These are phyloP conservation scores for Drosophila siamana DNA, from an alignment of 2,888 invertebrate genomes.

Conservation along the genomic window DNA sequence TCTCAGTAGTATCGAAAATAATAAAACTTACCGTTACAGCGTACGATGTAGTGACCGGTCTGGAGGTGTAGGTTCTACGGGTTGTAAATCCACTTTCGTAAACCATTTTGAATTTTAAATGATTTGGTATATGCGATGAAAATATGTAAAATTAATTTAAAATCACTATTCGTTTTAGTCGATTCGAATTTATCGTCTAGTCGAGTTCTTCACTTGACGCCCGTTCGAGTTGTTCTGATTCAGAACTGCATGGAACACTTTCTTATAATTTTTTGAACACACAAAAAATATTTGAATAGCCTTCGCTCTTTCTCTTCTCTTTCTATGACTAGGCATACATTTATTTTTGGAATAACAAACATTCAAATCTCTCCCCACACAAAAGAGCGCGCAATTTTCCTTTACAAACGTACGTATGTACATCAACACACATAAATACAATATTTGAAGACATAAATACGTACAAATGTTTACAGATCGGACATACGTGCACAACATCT, in stretches of 20 bases:
- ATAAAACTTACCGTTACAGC: slow-evolving; percentile 91
- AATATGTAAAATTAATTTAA: slow-evolving; percentile 42
- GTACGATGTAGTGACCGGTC: slow-evolving; percentile 90
- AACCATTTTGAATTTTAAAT: slow-evolving; percentile 89
- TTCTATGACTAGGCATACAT: slow-evolving; percentile 69
- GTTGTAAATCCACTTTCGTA: slow-evolving; percentile 97
- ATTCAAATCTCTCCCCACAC: slow-evolving; percentile 62
- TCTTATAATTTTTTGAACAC: slow-evolving; percentile 81
- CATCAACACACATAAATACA: slow-evolving; percentile 13
- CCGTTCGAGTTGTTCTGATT: slow-evolving; percentile 85
- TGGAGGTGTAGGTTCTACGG: slow-evolving; percentile 91
- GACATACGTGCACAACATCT: slow-evolving; percentile 5
- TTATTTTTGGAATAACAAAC: slow-evolving; percentile 85
- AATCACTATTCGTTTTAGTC: slow-evolving; percentile 65
- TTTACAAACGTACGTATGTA: slow-evolving; percentile 21
- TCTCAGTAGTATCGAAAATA: slow-evolving; percentile 6
- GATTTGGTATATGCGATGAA: slow-evolving; percentile 27
- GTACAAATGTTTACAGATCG: slow-evolving; percentile 13
- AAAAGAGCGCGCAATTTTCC: slow-evolving; percentile 59
- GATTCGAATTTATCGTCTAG: slow-evolving; percentile 68
- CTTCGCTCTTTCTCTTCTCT: slow-evolving; percentile 52
- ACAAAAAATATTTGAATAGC: slow-evolving; percentile 56
- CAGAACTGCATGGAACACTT: slow-evolving; percentile 64
- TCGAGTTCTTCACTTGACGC: slow-evolving; percentile 84
- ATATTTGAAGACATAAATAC: slow-evolving; percentile 15